Conservation (phyloP, 1,140 invertebrate species). For the Danaus melanippus region DNA sequence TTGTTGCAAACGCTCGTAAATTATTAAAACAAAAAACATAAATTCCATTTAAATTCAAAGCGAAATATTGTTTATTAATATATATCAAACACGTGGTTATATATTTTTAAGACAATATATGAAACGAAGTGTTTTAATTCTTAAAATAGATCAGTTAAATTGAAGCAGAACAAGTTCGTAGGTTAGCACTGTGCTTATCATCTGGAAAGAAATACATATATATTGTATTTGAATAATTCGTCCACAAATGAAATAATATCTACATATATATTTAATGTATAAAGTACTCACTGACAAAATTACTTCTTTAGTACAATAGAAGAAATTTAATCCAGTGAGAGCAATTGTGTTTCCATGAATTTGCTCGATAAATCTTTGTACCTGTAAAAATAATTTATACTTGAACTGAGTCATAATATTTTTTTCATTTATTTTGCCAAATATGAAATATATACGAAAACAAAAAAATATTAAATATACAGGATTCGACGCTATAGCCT, state of each 20-base stretch:
- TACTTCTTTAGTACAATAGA: constrained; percentile 73
- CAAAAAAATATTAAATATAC: no score
- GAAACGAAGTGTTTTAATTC: not conserved
- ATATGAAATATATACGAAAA: no score
- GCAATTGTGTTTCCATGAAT: constrained; percentile 73
- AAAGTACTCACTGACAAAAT: constrained; percentile 72
- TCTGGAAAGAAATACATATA: constrained; percentile 29
- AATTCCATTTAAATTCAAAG: no score
- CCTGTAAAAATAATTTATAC: constrained; percentile 47
- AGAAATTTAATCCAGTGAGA: constrained; percentile 77
- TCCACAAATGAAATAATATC: not conserved
- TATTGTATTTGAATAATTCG: not conserved
- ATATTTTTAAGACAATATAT: no score
- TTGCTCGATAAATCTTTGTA: constrained; percentile 75
- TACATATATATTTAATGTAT: constrained; percentile 4
- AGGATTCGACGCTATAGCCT: no score
- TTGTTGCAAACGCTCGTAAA: no score
- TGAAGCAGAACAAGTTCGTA: constrained; percentile 51
- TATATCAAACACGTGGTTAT: no score
- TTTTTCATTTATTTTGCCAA: no score
- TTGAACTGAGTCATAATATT: not conserved
- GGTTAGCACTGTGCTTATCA: constrained; percentile 44
- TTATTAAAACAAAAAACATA: no score
- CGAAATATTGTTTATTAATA: no score
- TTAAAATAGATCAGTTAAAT: constrained; percentile 19